A percentile compares a stretch with the other conserved stretches of the same genome.
phyloP scores from a whole-genome alignment of 2,888 invertebrate species.

The Calameuta idolon region DNA sequence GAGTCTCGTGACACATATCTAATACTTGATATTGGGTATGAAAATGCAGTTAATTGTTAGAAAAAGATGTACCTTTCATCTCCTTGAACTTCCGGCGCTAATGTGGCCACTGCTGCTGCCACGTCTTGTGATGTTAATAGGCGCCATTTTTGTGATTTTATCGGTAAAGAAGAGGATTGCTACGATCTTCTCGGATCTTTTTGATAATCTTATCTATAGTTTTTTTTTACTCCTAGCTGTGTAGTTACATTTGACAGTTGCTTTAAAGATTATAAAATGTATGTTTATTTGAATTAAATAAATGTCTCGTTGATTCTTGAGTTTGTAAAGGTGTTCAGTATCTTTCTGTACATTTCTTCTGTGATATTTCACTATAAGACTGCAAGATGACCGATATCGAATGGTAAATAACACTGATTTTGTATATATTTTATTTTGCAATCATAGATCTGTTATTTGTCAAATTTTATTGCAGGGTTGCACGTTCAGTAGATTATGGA shows the following conservation, averaged over 20 bases:
- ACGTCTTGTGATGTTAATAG: background rate
- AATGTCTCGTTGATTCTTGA: background rate
- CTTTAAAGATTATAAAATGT: background rate
- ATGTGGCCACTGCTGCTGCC: background rate
- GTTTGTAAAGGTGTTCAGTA: background rate
- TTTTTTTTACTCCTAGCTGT: background rate
- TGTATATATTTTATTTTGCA: background rate
- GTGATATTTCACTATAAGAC: background rate
- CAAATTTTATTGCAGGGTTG: conserved; percentile 43
- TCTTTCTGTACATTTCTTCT: background rate
- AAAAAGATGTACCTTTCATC: background rate
- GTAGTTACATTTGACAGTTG: background rate
- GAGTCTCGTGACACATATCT: too few species aligned
- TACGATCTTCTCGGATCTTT: background rate
- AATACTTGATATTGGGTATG: too few species aligned
- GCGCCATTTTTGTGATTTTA: background rate
- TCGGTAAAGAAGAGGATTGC: background rate
- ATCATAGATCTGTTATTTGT: background rate
- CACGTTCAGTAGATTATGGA: conserved; percentile 49
- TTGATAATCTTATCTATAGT: background rate
- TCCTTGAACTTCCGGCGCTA: background rate
- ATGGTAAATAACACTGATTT: conserved; percentile 40
- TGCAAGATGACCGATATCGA: conserved; percentile 49
- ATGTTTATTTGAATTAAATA: background rate
- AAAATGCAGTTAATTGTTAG: background rate